These are phyloP conservation scores for Ceratina calcarata DNA, from an alignment of 1,140 invertebrate species.

Conservation along the genomic window DNA sequence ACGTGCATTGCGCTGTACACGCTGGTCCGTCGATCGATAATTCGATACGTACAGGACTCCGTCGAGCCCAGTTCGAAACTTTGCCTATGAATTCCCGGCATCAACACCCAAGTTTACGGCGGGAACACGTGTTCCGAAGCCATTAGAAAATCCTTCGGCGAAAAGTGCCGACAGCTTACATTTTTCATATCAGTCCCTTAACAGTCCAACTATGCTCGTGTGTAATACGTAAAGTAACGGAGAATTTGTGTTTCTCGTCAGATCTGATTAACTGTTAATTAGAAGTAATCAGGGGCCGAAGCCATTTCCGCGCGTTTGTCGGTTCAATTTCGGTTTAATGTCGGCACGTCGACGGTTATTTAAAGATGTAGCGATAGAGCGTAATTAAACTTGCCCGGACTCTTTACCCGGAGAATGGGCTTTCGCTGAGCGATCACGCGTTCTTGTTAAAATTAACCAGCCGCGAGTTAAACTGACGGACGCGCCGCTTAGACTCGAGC, in stretches of 20 bases:
- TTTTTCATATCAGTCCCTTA: too few relatives aligned
- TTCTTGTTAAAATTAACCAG: conserved; percentile 14
- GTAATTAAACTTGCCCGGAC: conserved; percentile 21
- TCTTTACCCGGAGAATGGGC: conserved; percentile 12
- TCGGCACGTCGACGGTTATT: conserved; percentile 14
- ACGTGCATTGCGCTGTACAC: conserved; percentile 2
- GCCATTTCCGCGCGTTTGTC: background rate
- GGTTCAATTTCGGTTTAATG: conserved; percentile 31
- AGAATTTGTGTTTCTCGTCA: too few relatives aligned
- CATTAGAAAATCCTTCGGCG: too few relatives aligned
- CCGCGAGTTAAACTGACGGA: background rate
- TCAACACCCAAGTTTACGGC: background rate
- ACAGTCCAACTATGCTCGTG: too few relatives aligned
- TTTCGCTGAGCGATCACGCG: conserved; percentile 19
- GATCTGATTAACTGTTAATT: conserved; percentile 4
- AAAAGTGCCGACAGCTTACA: too few relatives aligned
- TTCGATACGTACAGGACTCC: conserved; percentile 28
- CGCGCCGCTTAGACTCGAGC: background rate
- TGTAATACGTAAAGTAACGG: too few relatives aligned
- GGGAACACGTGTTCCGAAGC: background rate
- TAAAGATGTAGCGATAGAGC: conserved; percentile 26
- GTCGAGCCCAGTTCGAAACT: background rate
- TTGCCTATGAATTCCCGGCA: background rate
- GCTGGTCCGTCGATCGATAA: conserved; percentile 50
- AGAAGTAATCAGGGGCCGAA: background rate